Evolutionary conservation across 2,888 invertebrate species (phyloP).

Genomic region (Scaptomyza cyrtandrae): DNA sequence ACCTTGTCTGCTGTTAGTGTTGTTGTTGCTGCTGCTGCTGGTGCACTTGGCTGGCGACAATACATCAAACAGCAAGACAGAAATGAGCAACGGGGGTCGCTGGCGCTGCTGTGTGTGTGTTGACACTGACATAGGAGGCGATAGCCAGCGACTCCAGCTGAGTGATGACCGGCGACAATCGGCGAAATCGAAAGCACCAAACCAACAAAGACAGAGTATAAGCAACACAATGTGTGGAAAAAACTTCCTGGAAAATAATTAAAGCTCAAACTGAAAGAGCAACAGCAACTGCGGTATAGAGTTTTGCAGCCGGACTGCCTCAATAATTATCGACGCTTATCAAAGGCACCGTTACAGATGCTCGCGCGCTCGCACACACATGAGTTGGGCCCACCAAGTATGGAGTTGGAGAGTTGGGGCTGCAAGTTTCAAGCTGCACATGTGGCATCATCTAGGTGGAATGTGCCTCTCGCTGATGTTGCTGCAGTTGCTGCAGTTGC

Average conservation of each 20-base stretch:
- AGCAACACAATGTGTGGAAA: slow-evolving; percentile 49
- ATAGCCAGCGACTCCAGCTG: slow-evolving; percentile 59
- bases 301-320: slow-evolving; percentile 40
- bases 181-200: slow-evolving; percentile 65
- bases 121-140: slow-evolving; percentile 74
- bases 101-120: slow-evolving; percentile 49
- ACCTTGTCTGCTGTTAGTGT: slow-evolving; percentile 49
- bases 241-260: slow-evolving; percentile 79
- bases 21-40: slow-evolving; percentile 25
- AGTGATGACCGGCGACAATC: slow-evolving; percentile 79
- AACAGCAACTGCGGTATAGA: slow-evolving; percentile 16
- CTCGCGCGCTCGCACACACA: slow-evolving; percentile 69
- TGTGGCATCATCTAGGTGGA: slow-evolving; percentile 64
- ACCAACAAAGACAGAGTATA: slow-evolving; percentile 28
- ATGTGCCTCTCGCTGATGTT: slow-evolving; percentile 48
- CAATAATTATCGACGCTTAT: slow-evolving; percentile 83
- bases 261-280: slow-evolving; percentile 62
- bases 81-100: slow-evolving; percentile 68
- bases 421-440: slow-evolving; percentile 24
- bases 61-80: slow-evolving; percentile 79
- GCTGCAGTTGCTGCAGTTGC: slow-evolving; percentile 34
- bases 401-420: slow-evolving; percentile 30
- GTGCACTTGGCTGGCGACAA: slow-evolving; percentile 63
- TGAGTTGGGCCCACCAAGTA: slow-evolving; percentile 60
- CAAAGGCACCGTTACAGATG: slow-evolving; percentile 81